Evolutionary conservation across 2,888 invertebrate species (phyloP), one percentile per base, ranked within the genome.

Genomic region (Beris chalybata): DNA sequence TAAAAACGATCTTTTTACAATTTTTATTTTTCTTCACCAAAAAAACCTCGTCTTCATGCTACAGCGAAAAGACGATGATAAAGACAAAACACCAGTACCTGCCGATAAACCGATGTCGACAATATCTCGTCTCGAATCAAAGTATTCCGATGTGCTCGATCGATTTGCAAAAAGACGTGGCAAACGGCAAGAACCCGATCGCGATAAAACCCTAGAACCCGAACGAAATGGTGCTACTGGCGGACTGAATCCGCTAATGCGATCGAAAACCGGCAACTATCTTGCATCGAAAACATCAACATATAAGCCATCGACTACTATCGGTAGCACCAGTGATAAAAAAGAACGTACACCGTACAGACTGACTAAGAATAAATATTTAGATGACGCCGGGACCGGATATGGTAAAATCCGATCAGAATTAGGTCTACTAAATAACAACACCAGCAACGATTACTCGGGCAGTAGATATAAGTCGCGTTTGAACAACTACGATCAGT

Each of bases 71-170:
- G 52, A 61, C 15, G 73, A 75, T 69, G 81, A 81, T 73, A 77
- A 74, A 75, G 81, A 81, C 69, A 80, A 77, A 73, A 80, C 81
- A 43, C 79, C 81, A 44, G 74, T 71, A 6, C 43, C 59, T 11
- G 50, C 65, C 29, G 72, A 71, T 15, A 72, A 75, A 47, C 71
- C 74, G 58, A 67, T 72, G 76, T 85, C 77, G 54, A 87, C 89
- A 31, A 84, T 90, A 61, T 87, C 85, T 69, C 86, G 90, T 15
- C 81, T 91, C 73, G 91, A 91, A 81, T 90, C 92, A 76, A 92
- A 92, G 79, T 91, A 91, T 79, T 87, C 90, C 1, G 86, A 89
- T 15, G 86, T 91, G 29, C 81, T 92, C 73, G 90, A 91, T 75
- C 86, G 86, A 74, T 87, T 89, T 72, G 88, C 89, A 31, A 83